Evolutionary conservation across 2,797 vertebrate genomes (phyloP).

Genomic region (Numenius phaeopus): DNA sequence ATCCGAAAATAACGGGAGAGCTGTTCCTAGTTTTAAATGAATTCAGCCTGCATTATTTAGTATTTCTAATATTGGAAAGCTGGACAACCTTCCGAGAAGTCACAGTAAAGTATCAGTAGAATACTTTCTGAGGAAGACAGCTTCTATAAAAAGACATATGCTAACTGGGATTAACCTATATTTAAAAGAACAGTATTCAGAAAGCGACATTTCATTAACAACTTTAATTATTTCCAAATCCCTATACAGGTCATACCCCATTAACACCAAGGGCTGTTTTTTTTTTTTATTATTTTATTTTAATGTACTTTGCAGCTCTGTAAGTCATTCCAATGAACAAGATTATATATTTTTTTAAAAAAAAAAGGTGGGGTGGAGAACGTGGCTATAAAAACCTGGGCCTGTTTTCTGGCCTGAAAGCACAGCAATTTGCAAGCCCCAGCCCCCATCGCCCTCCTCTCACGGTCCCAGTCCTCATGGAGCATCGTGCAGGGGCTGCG

Average conservation of each 20-base stretch:
- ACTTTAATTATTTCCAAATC: conserved; percentile 80
- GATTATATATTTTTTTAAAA: too few relatives aligned
- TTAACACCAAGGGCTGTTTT: conserved; percentile 37
- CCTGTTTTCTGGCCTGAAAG: neutral
- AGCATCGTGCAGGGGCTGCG: neutral
- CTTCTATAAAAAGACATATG: conserved; percentile 56
- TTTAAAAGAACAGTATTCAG: conserved; percentile 70
- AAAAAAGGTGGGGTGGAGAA: neutral
- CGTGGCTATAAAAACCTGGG: neutral
- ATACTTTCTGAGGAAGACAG: conserved; percentile 29
- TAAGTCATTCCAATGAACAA: conserved; percentile 12
- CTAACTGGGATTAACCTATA: conserved; percentile 70
- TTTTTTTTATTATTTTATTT: neutral
- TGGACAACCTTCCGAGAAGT: conserved; percentile 19
- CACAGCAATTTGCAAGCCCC: neutral
- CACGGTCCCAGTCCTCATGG: neutral
- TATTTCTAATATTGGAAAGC: conserved; percentile 26
- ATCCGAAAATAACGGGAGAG: conserved; percentile 34
- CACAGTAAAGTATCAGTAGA: neutral
- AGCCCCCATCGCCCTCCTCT: neutral
- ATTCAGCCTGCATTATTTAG: conserved; percentile 18
- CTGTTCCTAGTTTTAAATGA: conserved; percentile 8
- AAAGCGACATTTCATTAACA: conserved; percentile 71
- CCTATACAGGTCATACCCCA: conserved; percentile 73
- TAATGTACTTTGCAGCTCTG: conserved; percentile 22